Base-by-base conservation (phyloP, 1,140 invertebrate genomes). In the Lethrus apterus region DNA sequence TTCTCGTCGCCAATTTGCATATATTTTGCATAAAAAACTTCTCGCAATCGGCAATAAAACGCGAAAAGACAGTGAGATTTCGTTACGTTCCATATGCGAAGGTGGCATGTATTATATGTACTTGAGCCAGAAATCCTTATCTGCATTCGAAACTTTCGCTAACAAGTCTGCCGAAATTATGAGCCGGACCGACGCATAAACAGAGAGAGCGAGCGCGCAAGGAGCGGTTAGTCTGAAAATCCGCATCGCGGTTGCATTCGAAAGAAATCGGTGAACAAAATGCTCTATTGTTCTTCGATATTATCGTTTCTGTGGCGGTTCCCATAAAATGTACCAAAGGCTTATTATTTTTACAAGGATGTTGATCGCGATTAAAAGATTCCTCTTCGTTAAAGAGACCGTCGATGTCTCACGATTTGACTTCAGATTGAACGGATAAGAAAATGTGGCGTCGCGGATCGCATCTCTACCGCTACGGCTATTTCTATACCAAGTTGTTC, bases 351-450 rank as follows among this genome's bases (percentile, higher is more conserved):
- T 50, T 54, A 46, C 48, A 50, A 38, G 42, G 32, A 44, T 44
- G 21, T 41, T 43, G 44, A 50, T 50, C 47, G 44, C 51, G 51
- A 54, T 54, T 54, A 54, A 54, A 54, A 50, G 51, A 54, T 54
- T 50, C 51, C 48, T 54, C 51, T 54, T 54, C 51, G 51, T 54
- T 54, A 54, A 54, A 54, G 51, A 54, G 51, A 54, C 48, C 51
- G 50, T 54, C 51, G 51, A 54, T 44, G 51, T 47, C 51, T 50
- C 47, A 50, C 51, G 47, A 50, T 50, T 47, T 50, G 51, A 50
- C 47, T 47, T 50, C 44, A 54, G 51, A 54, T 54, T 46, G 32
- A 46, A 46, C 33, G 40, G 51, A 54, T 54, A 54, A 50, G 35
- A 44, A 46, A 46, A 46, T 44, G 47, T 44, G 41, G 51, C 51